These are phyloP conservation scores for Falco naumanni DNA, from an alignment of 2,797 vertebrate species.

Conservation along the genomic window DNA sequence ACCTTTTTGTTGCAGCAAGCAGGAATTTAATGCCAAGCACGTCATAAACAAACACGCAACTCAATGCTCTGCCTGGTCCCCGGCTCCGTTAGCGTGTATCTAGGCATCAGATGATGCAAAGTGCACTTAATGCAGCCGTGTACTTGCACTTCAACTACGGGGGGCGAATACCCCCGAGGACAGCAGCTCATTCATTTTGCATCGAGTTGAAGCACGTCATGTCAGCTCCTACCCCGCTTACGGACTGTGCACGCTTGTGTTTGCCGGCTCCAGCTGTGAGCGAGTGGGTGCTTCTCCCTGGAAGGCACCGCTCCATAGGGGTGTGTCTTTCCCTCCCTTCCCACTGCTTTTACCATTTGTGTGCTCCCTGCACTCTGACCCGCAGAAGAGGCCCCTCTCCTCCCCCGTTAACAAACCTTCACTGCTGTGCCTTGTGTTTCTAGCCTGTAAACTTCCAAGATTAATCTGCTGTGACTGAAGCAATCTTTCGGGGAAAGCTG, in stretches of 20 bases:
- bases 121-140: constrained; percentile 73
- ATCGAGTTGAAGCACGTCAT: constrained; percentile 55
- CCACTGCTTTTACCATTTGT: neutral
- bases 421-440: neutral
- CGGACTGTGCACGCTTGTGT: neutral
- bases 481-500: neutral
- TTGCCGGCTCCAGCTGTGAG: constrained; percentile 8
- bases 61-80: constrained; percentile 11
- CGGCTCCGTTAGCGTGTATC: constrained; percentile 41
- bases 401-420: neutral
- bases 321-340: neutral
- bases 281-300: neutral
- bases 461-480: neutral
- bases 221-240: constrained; percentile 28
- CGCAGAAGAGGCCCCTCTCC: neutral
- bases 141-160: constrained; percentile 42
- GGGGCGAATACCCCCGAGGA: constrained; percentile 43
- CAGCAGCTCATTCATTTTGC: constrained; percentile 76
- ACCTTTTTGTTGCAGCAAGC: constrained; percentile 62
- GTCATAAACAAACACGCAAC: constrained; percentile 27
- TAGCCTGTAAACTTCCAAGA: neutral
- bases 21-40: constrained; percentile 49
- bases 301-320: neutral
- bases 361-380: accelerated
- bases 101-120: constrained; percentile 7